Base-by-base conservation (phyloP, 2,113 vertebrate genomes). In the Actenoides hombroni region DNA sequence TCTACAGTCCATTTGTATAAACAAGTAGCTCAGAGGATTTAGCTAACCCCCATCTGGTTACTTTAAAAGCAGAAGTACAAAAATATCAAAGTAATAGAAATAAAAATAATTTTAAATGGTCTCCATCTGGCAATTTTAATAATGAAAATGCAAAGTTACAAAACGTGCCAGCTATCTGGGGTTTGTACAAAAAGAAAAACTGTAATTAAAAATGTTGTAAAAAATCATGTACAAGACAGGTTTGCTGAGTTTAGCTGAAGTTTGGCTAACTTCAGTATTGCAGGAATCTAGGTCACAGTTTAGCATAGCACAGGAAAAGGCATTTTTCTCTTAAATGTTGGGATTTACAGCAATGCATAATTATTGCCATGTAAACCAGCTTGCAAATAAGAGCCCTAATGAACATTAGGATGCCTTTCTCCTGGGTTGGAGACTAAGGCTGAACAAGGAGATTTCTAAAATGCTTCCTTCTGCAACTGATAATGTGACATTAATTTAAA, bases 111-210 rank as follows among this genome's bases (percentile, higher is more conserved):
- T 91, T 83, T 40, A 91, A 86, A 77, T 60, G 16, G 33, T 75
- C 88, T 95, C 94, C 86, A 92, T 92, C 91, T 97, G 95, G 86
- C 77, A 92, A 48, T 92, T 95, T 94, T 92, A 89, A 82, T 95
- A 94, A 89, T 64, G 77, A 86, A 79, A 94, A 90, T 56, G 40
- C 6, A 25, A 93, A 92, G 42, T 60, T 92, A 59, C 65, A 71
- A 39, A 88, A 64, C 1, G 15, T 84, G 61, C 39, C 48, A 71
- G 18, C 44, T 91, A 88, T 39, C 42, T 51, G 68, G 56, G 16
- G 9, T 64, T 82, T 84, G 13, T 48, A 19, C 4, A 51, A 71
- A 75, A 86, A 19, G 29, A 83, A 83, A 90, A 71, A 48, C 7
- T 24, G 4, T 57, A 26, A 37, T 88, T 70, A 56, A 88, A 90